These are phyloP conservation scores for Ophion slaviceki DNA, from an alignment of 2,888 invertebrate species.

Conservation along the genomic window DNA sequence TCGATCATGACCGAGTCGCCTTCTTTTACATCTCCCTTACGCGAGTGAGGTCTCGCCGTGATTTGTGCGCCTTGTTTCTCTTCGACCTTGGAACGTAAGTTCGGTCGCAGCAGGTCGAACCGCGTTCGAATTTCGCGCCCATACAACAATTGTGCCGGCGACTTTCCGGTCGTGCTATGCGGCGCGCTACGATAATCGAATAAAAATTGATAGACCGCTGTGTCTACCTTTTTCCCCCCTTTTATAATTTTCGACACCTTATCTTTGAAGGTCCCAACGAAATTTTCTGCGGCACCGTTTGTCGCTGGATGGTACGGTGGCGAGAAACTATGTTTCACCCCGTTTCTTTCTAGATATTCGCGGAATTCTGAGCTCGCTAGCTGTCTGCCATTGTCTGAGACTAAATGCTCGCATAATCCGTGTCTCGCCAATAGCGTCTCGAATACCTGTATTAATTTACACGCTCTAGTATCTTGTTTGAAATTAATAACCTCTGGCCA, in stretches of 20 bases:
- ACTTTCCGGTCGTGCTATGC: conserved; percentile 53
- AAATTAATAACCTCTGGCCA: background rate
- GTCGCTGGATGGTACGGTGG: no score
- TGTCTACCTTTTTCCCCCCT: conserved; percentile 40
- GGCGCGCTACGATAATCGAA: conserved; percentile 55
- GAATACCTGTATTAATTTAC: background rate
- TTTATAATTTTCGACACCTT: conserved; percentile 52
- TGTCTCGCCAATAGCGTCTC: conserved; percentile 1
- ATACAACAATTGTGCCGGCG: conserved; percentile 53
- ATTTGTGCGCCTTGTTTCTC: conserved; percentile 7
- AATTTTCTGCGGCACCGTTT: conserved; percentile 35
- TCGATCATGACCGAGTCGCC: conserved; percentile 26
- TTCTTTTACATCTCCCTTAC: background rate
- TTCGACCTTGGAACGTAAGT: background rate
- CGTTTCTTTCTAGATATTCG: background rate
- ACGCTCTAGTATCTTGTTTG: background rate
- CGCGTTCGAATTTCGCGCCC: conserved; percentile 33
- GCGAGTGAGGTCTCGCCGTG: background rate
- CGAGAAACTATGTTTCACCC: background rate
- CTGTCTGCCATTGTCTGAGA: conserved; percentile 24
- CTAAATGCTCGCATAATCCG: conserved; percentile 15
- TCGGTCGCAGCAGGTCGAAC: conserved; percentile 21
- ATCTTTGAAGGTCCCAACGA: conserved; percentile 56
- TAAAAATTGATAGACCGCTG: conserved; percentile 46
- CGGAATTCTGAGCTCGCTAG: conserved; percentile 11